Evolutionary conservation across 2,113 vertebrate species (phyloP).

Genomic region (Potamarius usumacintae): DNA sequence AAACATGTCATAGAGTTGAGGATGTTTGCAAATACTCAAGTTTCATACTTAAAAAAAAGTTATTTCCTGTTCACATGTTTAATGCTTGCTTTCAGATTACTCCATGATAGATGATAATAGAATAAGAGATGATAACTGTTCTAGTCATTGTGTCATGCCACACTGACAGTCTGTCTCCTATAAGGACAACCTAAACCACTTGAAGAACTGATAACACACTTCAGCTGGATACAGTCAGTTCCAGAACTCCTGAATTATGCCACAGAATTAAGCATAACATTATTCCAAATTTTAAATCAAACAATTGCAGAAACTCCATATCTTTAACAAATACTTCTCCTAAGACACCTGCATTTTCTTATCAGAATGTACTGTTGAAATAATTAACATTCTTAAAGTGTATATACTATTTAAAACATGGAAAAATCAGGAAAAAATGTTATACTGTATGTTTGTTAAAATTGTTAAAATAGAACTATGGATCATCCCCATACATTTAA

Average conservation of each 20-base stretch:
- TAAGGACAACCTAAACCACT: background rate
- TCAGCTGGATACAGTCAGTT: background rate
- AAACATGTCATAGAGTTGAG: background rate
- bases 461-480: background rate
- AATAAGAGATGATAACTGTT: background rate
- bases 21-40: background rate
- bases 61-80: background rate
- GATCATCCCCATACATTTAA: background rate
- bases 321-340: background rate
- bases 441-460: background rate
- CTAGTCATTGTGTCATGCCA: background rate
- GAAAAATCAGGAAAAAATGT: background rate
- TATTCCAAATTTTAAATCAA: background rate
- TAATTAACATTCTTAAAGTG: background rate
- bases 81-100: background rate
- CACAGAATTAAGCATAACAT: background rate
- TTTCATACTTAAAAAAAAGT: background rate
- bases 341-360: background rate
- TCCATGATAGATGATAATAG: background rate
- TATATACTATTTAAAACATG: background rate
- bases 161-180: background rate
- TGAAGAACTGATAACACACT: background rate
- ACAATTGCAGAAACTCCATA: background rate
- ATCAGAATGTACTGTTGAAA: background rate
- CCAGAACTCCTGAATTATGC: background rate